phyloP scores from a whole-genome alignment of 64 coral and sea anemone species.

The Anthopleura sola region DNA sequence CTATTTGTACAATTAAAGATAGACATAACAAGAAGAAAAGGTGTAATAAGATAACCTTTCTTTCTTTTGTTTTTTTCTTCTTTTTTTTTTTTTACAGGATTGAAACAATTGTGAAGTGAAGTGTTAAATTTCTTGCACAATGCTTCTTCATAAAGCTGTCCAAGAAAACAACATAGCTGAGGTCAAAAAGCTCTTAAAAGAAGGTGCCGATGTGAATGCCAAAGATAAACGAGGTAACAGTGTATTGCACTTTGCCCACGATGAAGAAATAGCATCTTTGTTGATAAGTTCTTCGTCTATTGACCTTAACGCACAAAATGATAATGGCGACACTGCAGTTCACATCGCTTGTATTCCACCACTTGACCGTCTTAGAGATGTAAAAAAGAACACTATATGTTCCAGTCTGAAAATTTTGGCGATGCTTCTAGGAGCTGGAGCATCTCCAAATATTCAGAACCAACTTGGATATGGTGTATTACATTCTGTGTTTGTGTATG shows the following conservation, averaged over 20 bases:
- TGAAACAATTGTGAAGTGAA: too few relatives aligned
- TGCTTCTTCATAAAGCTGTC: background rate
- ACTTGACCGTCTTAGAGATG: background rate
- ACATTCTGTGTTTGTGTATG: conserved; percentile 31
- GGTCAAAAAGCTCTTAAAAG: background rate
- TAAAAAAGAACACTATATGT: background rate
- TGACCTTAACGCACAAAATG: conserved; percentile 27
- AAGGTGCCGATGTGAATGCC: conserved; percentile 16
- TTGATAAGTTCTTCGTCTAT: background rate
- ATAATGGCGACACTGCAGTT: conserved; percentile 22
- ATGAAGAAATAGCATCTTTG: conserved; percentile 11
- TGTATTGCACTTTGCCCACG: background rate
- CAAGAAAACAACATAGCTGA: background rate
- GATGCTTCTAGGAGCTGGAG: conserved; percentile 32
- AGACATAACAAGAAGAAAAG: too few relatives aligned
- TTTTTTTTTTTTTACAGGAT: too few relatives aligned
- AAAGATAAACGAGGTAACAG: conserved; percentile 35
- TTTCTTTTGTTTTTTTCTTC: too few relatives aligned
- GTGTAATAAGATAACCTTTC: too few relatives aligned
- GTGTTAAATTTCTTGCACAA: background rate
- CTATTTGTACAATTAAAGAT: too few relatives aligned
- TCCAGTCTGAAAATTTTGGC: background rate
- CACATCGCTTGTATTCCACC: background rate
- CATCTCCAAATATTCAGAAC: conserved; percentile 34
- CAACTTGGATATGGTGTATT: conserved; percentile 23